Base-by-base conservation (phyloP, 2,797 vertebrate genomes). In the Vipera latastei region DNA sequence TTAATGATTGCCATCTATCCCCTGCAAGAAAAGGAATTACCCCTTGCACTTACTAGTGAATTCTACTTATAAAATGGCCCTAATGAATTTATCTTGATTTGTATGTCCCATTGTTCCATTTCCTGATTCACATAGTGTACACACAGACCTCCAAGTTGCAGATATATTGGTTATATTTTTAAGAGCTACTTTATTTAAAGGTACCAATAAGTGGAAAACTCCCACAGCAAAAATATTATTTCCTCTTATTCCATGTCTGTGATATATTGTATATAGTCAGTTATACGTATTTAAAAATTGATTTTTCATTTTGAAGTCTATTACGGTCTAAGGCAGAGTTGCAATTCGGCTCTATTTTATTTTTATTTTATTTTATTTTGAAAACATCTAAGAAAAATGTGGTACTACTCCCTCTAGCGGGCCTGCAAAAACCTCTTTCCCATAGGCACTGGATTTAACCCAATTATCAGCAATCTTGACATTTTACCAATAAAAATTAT, bases 371-470 rank as follows among this genome's bases (percentile, higher is more conserved):
- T 18, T 16, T 53, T 53, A n/a, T 53, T 53, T 51, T 53, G 86
- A 51, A 61, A 89, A 55, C 86, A 53, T 86, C 22, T 73, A 51
- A 53, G 59, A 90, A 92, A 92, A 87, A 57, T 69, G 51, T 87
- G 61, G 38, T 59, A 26, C 32, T 69, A 83, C n/a, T 57, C 65
- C 55, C 0, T 3, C 6, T 61, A 28, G 0, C 0, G 0, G 1
- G 13, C 2, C 0, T 5, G 44, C 48, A 0, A 69, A 92, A 18
- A 5, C 57, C 56, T 55, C 6, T 0, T 69, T 44, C 0, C 92
- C 4, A 69, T 1, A 28, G n/a, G 90, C 56, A 11, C 12, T 0
- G 26, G 0, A 89, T 53, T 38, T 38, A 51, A 38, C 32, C 85
- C 32, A 83, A 16, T 83, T 28, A 78, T 63, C 65, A 56, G n/a